These are phyloP conservation scores for Priocnemis perturbator DNA, from an alignment of 2,888 invertebrate genomes.

Conservation along the genomic window DNA sequence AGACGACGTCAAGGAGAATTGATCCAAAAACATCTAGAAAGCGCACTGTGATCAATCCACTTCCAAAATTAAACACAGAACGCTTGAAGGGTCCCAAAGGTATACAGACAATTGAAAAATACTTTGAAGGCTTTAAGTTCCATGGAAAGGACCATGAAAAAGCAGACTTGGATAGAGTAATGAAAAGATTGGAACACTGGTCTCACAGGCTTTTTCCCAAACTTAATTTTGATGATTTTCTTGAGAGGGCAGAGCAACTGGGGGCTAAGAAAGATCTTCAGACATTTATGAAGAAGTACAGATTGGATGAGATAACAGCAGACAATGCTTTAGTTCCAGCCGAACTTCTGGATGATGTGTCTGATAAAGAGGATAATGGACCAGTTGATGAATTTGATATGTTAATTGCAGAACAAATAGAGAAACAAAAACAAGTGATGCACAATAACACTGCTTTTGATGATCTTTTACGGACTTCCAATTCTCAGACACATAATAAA, in stretches of 20 bases:
- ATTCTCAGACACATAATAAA: not conserved
- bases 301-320: conserved; percentile 78
- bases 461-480: conserved; percentile 23
- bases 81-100: conserved; percentile 87
- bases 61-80: conserved; percentile 82
- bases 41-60: conserved; percentile 80
- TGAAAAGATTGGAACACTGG: conserved; percentile 94
- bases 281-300: conserved; percentile 82
- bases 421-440: conserved; percentile 65
- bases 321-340: conserved; percentile 70
- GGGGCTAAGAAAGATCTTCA: conserved; percentile 88
- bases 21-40: conserved; percentile 76
- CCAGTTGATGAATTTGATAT: conserved; percentile 82
- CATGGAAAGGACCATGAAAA: conserved; percentile 89
- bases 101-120: conserved; percentile 85
- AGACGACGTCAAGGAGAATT: conserved; percentile 71
- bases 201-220: conserved; percentile 94
- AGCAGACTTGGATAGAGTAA: conserved; percentile 86
- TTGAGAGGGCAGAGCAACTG: conserved; percentile 86
- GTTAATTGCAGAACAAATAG: conserved; percentile 81
- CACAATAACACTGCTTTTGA: conserved; percentile 24
- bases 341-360: conserved; percentile 76
- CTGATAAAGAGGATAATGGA: conserved; percentile 68
- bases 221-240: conserved; percentile 90
- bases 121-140: conserved; percentile 89